Evolutionary conservation across 2,888 invertebrate genomes (phyloP), one percentile per base, ranked within the genome.

Genomic region (Congeria kusceri): DNA sequence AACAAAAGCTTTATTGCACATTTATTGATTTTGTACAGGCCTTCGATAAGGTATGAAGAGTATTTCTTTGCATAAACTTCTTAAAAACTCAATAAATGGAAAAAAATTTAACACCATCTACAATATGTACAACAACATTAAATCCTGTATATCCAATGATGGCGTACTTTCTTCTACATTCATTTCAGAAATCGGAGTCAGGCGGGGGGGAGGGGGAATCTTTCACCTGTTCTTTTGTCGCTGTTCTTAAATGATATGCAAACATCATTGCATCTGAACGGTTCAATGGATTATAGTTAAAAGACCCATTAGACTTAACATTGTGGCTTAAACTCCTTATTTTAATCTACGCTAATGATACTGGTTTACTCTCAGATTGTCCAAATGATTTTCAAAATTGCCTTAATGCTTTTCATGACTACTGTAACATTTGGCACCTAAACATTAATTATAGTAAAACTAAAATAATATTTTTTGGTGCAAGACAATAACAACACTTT

Each of bases 401-500:
- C n/a, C n/a, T n/a, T n/a, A n/a, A n/a, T n/a, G n/a, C n/a, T n/a
- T n/a, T n/a, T n/a, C n/a, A n/a, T n/a, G n/a, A n/a, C n/a, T n/a
- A n/a, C n/a, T n/a, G n/a, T n/a, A n/a, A n/a, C n/a, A n/a, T n/a
- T n/a, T n/a, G n/a, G n/a, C n/a, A n/a, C n/a, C n/a, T n/a, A n/a
- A n/a, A n/a, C n/a, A n/a, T 70, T 32, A 81, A 77, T 23, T 5
- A 28, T 3, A 46, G 53, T 39, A 77, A 71, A 71, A 71, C 66
- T 0, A 77, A 77, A 58, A 25, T 71, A 11, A 20, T 66, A 1
- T 46, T 77, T 2, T 66, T 77, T 61, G 77, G 71, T 0, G 44
- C 53, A 1, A 27, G 62, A 28, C 23, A 47, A 18, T n/a, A n/a
- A n/a, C n/a, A n/a, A n/a, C n/a, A n/a, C n/a, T n/a, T n/a, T n/a